A percentile compares a stretch with the other conserved stretches of the same genome.
These are phyloP conservation scores for Tenthredo amoena DNA, from an alignment of 2,888 invertebrate species.

Conservation along the genomic window DNA sequence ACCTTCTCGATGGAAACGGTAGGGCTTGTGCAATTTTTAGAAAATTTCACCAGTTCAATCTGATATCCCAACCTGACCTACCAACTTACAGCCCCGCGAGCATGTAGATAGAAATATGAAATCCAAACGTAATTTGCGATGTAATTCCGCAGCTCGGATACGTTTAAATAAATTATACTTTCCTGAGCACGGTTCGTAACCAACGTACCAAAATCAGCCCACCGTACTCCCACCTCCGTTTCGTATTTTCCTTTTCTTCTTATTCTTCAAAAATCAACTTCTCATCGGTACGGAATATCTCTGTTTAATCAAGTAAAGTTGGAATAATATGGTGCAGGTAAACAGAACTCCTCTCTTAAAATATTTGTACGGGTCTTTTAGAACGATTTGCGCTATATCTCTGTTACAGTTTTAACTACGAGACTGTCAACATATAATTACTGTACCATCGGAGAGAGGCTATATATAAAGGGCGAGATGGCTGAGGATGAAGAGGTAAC, in stretches of 20 bases:
- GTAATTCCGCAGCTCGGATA: slow-evolving; percentile 48
- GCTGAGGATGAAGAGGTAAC: not conserved
- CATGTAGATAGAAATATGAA: slow-evolving; percentile 47
- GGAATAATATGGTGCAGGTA: not conserved
- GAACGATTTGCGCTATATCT: not conserved
- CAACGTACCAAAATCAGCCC: slow-evolving; percentile 14
- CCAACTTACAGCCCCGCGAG: not conserved
- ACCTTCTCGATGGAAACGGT: not conserved
- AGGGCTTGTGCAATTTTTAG: slow-evolving; percentile 26
- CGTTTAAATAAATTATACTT: slow-evolving; percentile 44
- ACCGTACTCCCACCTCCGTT: not conserved
- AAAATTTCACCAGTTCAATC: slow-evolving; percentile 28
- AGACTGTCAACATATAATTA: slow-evolving; percentile 25
- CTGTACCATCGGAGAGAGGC: not conserved
- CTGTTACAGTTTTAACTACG: not conserved
- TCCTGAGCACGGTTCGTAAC: slow-evolving; percentile 25
- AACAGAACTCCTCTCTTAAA: not conserved
- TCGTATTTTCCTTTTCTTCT: not conserved
- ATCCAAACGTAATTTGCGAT: slow-evolving; percentile 50
- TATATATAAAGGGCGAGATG: not conserved
- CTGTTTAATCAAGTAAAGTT: not conserved
- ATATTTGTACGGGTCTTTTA: not conserved
- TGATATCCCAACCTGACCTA: slow-evolving; percentile 39
- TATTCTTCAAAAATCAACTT: not conserved
- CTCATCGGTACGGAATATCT: not conserved